A percentile compares a stretch with the other conserved stretches of the same genome.
These are phyloP conservation scores for Drosophila lutescens DNA, from an alignment of 2,888 invertebrate species.

Conservation along the genomic window DNA sequence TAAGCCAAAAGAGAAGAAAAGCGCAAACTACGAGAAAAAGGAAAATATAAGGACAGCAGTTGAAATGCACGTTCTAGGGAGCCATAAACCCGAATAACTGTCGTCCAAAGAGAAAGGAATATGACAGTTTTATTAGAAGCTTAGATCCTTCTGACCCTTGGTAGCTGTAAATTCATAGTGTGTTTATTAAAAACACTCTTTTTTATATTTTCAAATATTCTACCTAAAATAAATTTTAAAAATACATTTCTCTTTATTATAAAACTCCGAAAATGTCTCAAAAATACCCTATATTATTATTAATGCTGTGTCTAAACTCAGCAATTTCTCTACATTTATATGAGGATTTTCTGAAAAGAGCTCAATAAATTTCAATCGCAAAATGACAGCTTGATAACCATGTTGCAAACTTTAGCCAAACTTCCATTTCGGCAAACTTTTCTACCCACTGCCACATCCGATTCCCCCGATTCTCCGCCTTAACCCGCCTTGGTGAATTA, in stretches of 20 bases:
- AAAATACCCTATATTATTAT: not conserved
- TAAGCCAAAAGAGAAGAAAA: constrained; percentile 1
- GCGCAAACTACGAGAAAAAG: not conserved
- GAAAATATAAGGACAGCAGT: constrained; percentile 7
- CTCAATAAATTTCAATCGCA: constrained; percentile 16
- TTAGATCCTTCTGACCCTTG: constrained; percentile 1
- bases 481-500: constrained; percentile 23
- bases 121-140: constrained; percentile 5
- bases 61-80: constrained; percentile 11
- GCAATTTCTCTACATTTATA: not conserved
- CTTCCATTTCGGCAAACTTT: constrained; percentile 18
- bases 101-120: constrained; percentile 22
- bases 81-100: constrained; percentile 28
- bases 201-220: too few species aligned
- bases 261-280: not conserved
- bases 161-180: not conserved
- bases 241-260: too few species aligned
- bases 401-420: constrained; percentile 15
- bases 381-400: constrained; percentile 17
- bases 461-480: not conserved
- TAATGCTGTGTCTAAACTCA: not conserved
- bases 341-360: not conserved
- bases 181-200: not conserved
- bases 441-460: not conserved
- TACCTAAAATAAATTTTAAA: too few species aligned